Conservation (phyloP, 1,140 invertebrate genomes). For the Palaemon carinicauda region DNA sequence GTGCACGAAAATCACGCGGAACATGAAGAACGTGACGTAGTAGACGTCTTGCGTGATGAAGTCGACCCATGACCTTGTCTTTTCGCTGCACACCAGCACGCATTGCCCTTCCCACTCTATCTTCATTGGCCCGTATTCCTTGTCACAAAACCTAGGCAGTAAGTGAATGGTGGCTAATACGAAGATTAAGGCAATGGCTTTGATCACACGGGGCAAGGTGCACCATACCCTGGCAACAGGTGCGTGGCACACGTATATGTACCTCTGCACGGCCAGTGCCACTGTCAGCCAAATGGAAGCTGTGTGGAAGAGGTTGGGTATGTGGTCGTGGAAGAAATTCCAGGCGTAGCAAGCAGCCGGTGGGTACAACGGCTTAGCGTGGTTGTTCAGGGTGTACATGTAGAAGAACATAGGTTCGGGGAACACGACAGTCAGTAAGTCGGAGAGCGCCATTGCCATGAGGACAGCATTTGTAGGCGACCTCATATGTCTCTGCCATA, state of each 20-base stretch:
- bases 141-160: constrained; percentile 77
- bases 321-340: constrained; percentile 77
- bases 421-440: constrained; percentile 89
- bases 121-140: constrained; percentile 67
- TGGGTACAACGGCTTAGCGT: constrained; percentile 79
- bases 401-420: constrained; percentile 86
- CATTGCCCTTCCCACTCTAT: constrained; percentile 72
- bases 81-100: constrained; percentile 48
- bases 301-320: constrained; percentile 90
- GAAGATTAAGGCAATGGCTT: constrained; percentile 79
- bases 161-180: constrained; percentile 81
- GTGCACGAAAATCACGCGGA: constrained; percentile 90
- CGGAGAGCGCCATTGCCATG: constrained; percentile 88
- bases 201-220: constrained; percentile 82
- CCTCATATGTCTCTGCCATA: constrained; percentile 72
- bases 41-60: constrained; percentile 72
- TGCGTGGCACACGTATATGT: constrained; percentile 92
- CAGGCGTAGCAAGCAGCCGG: constrained; percentile 80
- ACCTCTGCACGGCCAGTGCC: constrained; percentile 85
- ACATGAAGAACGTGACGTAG: constrained; percentile 82
- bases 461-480: constrained; percentile 77
- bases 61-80: constrained; percentile 61
- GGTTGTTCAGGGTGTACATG: constrained; percentile 89
- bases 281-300: constrained; percentile 91
- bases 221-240: constrained; percentile 85